These are phyloP conservation scores for Heliothis virescens DNA, from an alignment of 1,140 invertebrate species.

Conservation along the genomic window DNA sequence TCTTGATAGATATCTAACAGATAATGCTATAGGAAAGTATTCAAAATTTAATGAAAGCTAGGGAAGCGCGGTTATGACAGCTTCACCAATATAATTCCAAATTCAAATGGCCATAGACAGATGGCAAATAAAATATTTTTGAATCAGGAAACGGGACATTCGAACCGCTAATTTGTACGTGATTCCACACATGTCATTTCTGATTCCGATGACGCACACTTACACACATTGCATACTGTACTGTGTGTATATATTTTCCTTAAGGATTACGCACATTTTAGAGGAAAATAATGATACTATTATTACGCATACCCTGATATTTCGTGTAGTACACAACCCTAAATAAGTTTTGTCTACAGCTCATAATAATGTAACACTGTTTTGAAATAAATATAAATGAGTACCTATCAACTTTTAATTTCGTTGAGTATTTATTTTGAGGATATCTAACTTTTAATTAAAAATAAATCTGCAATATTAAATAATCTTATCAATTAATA, in stretches of 20 bases:
- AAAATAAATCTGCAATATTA: too few species aligned
- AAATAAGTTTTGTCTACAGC: background rate
- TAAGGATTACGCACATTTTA: background rate
- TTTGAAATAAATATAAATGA: background rate
- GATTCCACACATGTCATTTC: background rate
- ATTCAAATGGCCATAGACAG: background rate
- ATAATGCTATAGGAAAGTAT: too few species aligned
- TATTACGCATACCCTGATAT: background rate
- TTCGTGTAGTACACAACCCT: background rate
- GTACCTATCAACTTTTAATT: too few species aligned
- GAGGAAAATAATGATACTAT: conserved; percentile 1
- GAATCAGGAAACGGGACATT: background rate
- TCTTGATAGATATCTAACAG: too few species aligned
- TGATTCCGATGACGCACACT: background rate
- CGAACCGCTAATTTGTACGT: background rate
- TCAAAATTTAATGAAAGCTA: too few species aligned
- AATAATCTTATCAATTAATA: too few species aligned
- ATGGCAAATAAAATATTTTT: background rate
- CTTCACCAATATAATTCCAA: too few species aligned
- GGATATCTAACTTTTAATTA: too few species aligned
- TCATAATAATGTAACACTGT: background rate
- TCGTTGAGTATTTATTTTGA: too few species aligned
- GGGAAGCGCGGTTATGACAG: too few species aligned
- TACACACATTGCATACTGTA: background rate
- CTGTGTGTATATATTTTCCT: background rate